These are phyloP conservation scores for Rostratula benghalensis DNA, from an alignment of 2,113 vertebrate species.

Conservation along the genomic window DNA sequence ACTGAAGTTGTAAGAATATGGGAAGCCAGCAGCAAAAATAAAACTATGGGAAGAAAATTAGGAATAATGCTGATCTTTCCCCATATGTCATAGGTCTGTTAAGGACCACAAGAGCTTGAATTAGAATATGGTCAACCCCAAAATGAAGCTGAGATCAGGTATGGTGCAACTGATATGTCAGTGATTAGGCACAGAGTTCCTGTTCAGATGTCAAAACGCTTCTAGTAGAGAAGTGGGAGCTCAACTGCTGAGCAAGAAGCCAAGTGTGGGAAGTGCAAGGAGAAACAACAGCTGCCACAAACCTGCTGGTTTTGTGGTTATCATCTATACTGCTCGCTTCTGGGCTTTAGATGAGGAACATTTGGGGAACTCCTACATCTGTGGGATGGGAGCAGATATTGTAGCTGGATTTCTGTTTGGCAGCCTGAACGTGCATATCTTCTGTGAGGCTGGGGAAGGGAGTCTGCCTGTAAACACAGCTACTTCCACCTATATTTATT, in stretches of 20 bases:
- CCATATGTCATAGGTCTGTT: background rate
- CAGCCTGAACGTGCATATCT: fast-evolving
- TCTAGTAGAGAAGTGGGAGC: background rate
- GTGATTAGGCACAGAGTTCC: background rate
- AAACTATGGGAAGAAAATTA: background rate
- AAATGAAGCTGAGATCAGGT: background rate
- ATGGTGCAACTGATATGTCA: background rate
- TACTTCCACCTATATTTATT: background rate
- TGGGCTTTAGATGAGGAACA: background rate
- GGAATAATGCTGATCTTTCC: background rate
- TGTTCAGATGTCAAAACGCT: background rate
- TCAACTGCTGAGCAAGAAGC: background rate
- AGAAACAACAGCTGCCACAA: constrained; percentile 10
- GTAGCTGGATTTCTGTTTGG: background rate
- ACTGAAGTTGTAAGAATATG: background rate
- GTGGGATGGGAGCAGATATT: background rate
- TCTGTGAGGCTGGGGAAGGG: background rate
- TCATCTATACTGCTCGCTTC: background rate
- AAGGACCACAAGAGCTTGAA: background rate
- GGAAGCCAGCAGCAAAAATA: background rate
- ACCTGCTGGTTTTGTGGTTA: background rate
- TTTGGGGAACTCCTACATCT: background rate
- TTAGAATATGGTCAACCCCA: background rate
- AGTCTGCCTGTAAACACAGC: background rate
- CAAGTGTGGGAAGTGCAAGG: background rate